Percentiles rank a stretch among this genome's conserved stretches.
phyloP scores from a whole-genome alignment of 2,888 invertebrate species.

The Apamea crenata region DNA sequence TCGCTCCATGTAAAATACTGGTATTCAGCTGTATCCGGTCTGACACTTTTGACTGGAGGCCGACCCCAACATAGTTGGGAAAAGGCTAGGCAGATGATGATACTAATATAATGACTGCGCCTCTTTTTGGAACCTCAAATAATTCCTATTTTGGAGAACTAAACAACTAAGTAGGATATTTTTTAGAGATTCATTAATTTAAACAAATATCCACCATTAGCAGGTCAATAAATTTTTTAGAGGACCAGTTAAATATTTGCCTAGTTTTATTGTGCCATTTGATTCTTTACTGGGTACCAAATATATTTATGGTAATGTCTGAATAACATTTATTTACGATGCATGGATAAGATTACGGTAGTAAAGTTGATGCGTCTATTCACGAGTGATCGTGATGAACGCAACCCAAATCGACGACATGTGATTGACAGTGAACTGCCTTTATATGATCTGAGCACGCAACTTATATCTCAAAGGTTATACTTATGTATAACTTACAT shows the following conservation, averaged over 20 bases:
- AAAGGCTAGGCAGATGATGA: background rate
- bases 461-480: slow-evolving; percentile 30
- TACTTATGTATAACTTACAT: slow-evolving; percentile 16
- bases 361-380: slow-evolving; percentile 43
- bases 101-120: background rate
- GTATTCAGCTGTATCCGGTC: too few species aligned
- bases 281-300: slow-evolving; percentile 14
- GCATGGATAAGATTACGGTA: slow-evolving; percentile 32
- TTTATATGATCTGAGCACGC: slow-evolving; percentile 45
- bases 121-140: background rate
- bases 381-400: slow-evolving; percentile 38
- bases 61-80: too few species aligned
- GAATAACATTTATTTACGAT: slow-evolving; percentile 38
- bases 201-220: background rate
- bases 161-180: background rate
- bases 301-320: slow-evolving; percentile 36
- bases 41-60: too few species aligned
- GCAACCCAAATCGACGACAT: slow-evolving; percentile 36
- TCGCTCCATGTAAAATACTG: too few species aligned
- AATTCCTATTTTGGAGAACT: background rate
- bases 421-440: slow-evolving; percentile 53
- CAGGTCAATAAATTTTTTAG: background rate
- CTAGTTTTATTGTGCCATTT: slow-evolving; percentile 38
- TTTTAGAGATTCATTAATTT: background rate
- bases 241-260: background rate